These are phyloP conservation scores for Augiades crinisus DNA, from an alignment of 2,888 invertebrate genomes.

Conservation along the genomic window DNA sequence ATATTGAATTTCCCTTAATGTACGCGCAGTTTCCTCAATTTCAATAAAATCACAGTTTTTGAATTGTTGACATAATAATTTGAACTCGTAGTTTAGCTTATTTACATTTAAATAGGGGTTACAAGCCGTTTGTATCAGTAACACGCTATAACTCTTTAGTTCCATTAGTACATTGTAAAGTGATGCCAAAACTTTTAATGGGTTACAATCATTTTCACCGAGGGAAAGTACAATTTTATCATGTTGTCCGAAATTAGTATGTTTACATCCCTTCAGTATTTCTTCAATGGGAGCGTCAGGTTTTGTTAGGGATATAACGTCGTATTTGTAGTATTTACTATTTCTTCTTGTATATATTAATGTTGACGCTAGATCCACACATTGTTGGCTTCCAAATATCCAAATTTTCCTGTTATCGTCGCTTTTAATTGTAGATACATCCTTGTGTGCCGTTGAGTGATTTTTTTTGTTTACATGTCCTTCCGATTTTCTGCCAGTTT, in stretches of 20 bases:
- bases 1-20: not conserved
- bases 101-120: not conserved
- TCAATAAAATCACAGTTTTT: not conserved
- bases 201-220: conserved; percentile 13
- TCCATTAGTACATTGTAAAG: not conserved
- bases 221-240: not conserved
- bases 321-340: not conserved
- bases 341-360: not conserved
- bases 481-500: too few species aligned
- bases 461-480: too few species aligned
- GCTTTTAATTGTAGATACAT: too few species aligned
- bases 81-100: not conserved
- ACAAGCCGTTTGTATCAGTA: not conserved
- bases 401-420: not conserved
- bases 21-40: not conserved
- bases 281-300: not conserved
- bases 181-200: conserved; percentile 1
- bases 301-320: not conserved
- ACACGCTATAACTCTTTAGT: not conserved
- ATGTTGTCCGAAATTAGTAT: not conserved
- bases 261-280: not conserved
- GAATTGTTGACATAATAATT: not conserved
- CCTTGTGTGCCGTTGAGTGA: too few species aligned
- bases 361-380: not conserved
- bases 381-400: not conserved